Base-by-base conservation (phyloP, 2,797 vertebrate species). In the Lateolabrax maculatus region DNA sequence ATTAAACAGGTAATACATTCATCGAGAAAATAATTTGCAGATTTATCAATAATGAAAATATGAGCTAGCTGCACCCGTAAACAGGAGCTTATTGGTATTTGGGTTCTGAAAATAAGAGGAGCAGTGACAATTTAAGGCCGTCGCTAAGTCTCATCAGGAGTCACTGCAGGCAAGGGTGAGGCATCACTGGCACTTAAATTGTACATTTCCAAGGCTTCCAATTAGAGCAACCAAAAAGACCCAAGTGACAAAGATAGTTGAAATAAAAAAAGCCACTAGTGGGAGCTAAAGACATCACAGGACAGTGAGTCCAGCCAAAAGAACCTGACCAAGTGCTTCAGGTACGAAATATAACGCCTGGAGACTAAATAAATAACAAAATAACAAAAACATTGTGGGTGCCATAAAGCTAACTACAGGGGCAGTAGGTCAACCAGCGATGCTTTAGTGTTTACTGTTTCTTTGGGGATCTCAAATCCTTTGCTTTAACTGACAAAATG, bases 401-500 rank as follows among this genome's bases (percentile, higher is more conserved):
- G 11, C 29, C 10, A 29, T 15, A 9, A 49, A 79, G 34, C 3
- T 16, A 27, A 21, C n/a, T 39, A 11, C 4, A 13, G 12, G 39
- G 31, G 9, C 12, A 21, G 62, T 41, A 49, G 10, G 25, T 68
- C 71, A 55, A 41, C 5, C 2, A 34, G 52, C 12, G 58, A 23
- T 43, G 16, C 15, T 49, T 68, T 27, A n/a, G 34, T 48, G 41
- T 58, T 66, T 43, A 37, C 27, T 5, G 46, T 8, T 34, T 57
- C 62, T 70, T 41, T 55, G 18, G 51, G 29, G 25, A 71, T 79
- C 73, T 48, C 74, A 77, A 80, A 77, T 43, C 53, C 57, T 67
- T 53, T 65, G 0, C 37, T 80, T 75, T 48, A 80, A 82, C 67
- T 64, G 49, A 79, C 16, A 73, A 67, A 76, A 68, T 23, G 63